Base-by-base conservation (phyloP, 35 echinoderm and acorn worm species). In the Holothuria glaberrima region DNA sequence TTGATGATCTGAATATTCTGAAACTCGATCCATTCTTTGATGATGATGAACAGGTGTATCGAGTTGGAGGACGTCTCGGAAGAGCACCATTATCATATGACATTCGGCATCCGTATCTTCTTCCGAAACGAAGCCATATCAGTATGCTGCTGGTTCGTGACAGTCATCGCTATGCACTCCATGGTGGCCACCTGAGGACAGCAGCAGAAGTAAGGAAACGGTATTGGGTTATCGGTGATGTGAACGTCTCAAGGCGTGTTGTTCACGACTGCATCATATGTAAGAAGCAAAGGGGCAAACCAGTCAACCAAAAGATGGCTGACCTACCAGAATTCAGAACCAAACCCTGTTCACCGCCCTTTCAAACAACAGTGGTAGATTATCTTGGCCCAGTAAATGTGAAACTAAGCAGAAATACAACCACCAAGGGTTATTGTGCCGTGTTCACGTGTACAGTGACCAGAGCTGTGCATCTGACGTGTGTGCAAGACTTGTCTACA, bases 11-110 rank as follows among this genome's bases (percentile, higher is more conserved):
- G 6, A 90, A 94, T 46, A 79, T 94, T 22, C 59, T 94, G 88
- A 94, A 93, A 68, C 36, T 94, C 2, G 76, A 95, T 82, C 90
- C 90, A 35, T 92, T 92, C 67, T 92, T 89, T 18, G 94, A 95
- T 64, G 90, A 95, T 57, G 74, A 88, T 31, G 90, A 95, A 3
- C 83, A 86, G 73, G 94, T 95, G 59, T 91, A 75, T 28, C 86
- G 94, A 30, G 94, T 95, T 75, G 94, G 94, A 14, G 94, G 94
- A 22, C 83, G 93, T 13, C 26, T 94, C 10, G 65, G 30, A 14
- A 80, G 68, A 14, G 90, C 94, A 52, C 86, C 86, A 9, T 0
- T 95, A 14, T 85, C 94, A 2, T 84, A 75, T 56, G 86, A 95
- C 68, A 34, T 95, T 16, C 24, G 80, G 66, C 90, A 95, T 35